Conservation (phyloP, 2,113 vertebrate species). For the Anguilla japonica region DNA sequence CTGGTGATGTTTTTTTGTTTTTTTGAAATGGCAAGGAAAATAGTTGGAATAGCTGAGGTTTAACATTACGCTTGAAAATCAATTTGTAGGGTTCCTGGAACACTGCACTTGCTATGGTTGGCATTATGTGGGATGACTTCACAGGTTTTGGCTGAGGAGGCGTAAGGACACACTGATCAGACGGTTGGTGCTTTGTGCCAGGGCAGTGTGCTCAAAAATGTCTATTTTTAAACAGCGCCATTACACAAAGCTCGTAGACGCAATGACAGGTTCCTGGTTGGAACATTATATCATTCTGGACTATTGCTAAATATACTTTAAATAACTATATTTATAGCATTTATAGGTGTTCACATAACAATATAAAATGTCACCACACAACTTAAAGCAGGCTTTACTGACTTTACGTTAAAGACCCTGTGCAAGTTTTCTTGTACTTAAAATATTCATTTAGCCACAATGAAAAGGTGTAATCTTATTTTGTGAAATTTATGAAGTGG, state of each 20-base stretch:
- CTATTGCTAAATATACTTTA: not conserved
- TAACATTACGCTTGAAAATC: slow-evolving; percentile 32
- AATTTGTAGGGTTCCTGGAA: slow-evolving; percentile 39
- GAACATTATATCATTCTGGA: not conserved
- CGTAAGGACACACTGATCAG: slow-evolving; percentile 12
- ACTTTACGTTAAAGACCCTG: not conserved
- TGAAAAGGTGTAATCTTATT: too few relatives aligned
- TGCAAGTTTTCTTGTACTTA: not conserved
- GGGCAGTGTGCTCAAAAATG: not conserved
- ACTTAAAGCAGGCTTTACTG: not conserved
- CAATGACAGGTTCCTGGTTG: not conserved
- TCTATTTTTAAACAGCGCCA: slow-evolving; percentile 20
- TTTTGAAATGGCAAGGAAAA: slow-evolving; percentile 30
- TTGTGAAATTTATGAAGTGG: too few relatives aligned
- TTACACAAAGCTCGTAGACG: slow-evolving; percentile 5
- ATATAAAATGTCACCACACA: not conserved
- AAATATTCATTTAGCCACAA: too few relatives aligned
- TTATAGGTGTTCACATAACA: not conserved
- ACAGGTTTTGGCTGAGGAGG: slow-evolving; percentile 29
- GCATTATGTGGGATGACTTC: slow-evolving; percentile 41
- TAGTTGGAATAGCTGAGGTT: slow-evolving; percentile 33
- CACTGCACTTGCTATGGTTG: slow-evolving; percentile 38
- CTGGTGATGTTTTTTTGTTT: slow-evolving; percentile 46
- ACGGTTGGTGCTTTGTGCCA: slow-evolving; percentile 14
- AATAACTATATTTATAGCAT: not conserved